Percentiles rank a stretch among this genome's conserved stretches.
Conservation (phyloP, 2,797 vertebrate genomes). For the Podargus strigoides region DNA sequence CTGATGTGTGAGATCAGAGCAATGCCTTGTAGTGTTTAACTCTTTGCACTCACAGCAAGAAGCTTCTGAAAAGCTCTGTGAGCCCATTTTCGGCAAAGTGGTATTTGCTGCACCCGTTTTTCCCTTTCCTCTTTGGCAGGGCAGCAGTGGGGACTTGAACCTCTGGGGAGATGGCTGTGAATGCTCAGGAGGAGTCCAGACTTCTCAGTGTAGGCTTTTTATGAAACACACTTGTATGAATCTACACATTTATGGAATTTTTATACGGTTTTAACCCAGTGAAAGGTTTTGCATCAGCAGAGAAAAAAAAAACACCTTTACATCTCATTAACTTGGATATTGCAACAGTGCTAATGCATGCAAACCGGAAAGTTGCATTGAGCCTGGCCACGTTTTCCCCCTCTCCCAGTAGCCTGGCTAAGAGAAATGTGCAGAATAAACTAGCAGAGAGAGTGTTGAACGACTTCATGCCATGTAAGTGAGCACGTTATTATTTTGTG, state of each 20-base stretch:
- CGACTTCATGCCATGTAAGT: neutral
- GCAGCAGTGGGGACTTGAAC: neutral
- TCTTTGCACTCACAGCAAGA: neutral
- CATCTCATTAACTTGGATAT: neutral
- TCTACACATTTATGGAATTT: neutral
- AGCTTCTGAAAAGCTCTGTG: neutral
- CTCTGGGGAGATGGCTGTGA: neutral
- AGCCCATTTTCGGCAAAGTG: neutral
- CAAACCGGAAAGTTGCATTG: neutral
- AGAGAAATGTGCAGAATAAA: neutral
- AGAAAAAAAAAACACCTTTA: neutral
- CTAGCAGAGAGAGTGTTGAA: neutral
- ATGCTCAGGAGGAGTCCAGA: neutral
- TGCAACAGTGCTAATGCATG: neutral
- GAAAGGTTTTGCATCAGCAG: neutral
- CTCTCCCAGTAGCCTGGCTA: neutral
- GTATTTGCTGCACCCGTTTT: fast-evolving
- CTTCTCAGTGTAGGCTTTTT: neutral
- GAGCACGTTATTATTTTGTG: neutral
- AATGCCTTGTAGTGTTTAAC: conserved; percentile 41
- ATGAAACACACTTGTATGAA: neutral
- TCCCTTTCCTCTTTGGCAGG: neutral
- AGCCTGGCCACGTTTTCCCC: neutral
- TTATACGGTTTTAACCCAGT: neutral
- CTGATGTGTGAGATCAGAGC: conserved; percentile 49